Evolutionary conservation across 2,888 invertebrate species (phyloP), one percentile per base, ranked within the genome.

Genomic region (Podabrus alpinus): DNA sequence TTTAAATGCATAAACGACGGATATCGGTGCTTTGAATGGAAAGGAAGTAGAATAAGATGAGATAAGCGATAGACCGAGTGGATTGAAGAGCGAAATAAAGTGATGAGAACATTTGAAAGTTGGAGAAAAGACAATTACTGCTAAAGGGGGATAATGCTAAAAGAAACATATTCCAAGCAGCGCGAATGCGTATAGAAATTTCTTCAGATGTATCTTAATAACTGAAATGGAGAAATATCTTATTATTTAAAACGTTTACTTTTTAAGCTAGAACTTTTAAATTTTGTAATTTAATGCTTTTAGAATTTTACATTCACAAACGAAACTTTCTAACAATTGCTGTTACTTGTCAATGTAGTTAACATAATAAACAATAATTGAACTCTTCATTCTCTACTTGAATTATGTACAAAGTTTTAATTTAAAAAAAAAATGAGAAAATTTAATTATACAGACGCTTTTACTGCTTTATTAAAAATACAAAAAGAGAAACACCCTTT

Each of bases 21-120:
- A 86, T 83, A 83, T 81, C 81, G 82, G 82, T 82, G 82, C 84
- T 85, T 85, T 83, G 80, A 83, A 83, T 82, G 83, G 80, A 82
- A 84, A 82, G 83, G 82, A 83, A 83, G 79, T 81, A 81, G 84
- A 82, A 84, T 85, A 84, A 84, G 84, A 85, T 84, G 84, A 85
- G 84, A 85, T 85, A 84, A 84, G 85, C 84, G 84, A 83, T 83
- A 85, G 82, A 84, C 80, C 83, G 85, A 85, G 84, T 86, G 84
- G 84, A 85, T 85, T 85, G 85, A 85, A 84, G 83, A 82, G 81
- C 83, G 80, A 83, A 85, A 85, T 85, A 84, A 85, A 86, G 84
- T 84, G 86, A 86, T 85, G 85, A 84, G 83, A 82, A 84, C 84
- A 84, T 85, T 85, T 85, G 82, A 84, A 85, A 85, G 81, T 83